Base-by-base conservation (phyloP, 1,140 invertebrate species). In the Drosophila gunungcola region DNA sequence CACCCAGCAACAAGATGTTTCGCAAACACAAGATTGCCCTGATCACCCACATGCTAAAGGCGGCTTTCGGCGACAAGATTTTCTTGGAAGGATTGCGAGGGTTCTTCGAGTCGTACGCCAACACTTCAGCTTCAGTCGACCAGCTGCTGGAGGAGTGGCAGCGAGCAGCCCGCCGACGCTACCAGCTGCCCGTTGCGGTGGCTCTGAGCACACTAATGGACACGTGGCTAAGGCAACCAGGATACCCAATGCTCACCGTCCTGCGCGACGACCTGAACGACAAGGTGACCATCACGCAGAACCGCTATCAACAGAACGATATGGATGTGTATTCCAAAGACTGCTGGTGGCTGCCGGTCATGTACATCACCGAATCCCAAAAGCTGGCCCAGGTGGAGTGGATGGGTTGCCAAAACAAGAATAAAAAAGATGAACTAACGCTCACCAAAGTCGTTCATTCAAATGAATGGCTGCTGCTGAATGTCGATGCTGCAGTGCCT, bases 21-120 rank as follows among this genome's bases (percentile, higher is more conserved):
- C 97, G 98, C 86, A 93, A 94, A 3, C 97, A 93, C 57, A 98
- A 98, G 94, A 97, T 96, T 63, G 94, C 94, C n/a, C 94, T 93
- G n/a, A 93, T 98, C 9, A 95, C 98, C 45, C 93, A 97, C 9
- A 98, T 98, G 97, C 97, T 98, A 95, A 94, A 95, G 63, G 93
- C 95, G 82, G 97, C 97, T 92, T 93, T 98, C 1, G 96, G 96
- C 0, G 94, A 96, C 45, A 93, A 95, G 2, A 94, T 95, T 1
- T 97, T 95, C 84, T 93, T 93, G 21, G 86, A 93, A 29, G 97
- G 96, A 36, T 92, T 98, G 29, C 67, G 80, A 57, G 94, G 94
- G 49, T 96, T 96, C 90, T 92, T 95, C 3, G 92, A 93, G 29
- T 93, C 94, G 57, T 93, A 95, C 72, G 93, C 93, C 43, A 96